Evolutionary conservation across 2,113 vertebrate genomes (phyloP), one percentile per base, ranked within the genome.

Genomic region (Rhineura floridana): DNA sequence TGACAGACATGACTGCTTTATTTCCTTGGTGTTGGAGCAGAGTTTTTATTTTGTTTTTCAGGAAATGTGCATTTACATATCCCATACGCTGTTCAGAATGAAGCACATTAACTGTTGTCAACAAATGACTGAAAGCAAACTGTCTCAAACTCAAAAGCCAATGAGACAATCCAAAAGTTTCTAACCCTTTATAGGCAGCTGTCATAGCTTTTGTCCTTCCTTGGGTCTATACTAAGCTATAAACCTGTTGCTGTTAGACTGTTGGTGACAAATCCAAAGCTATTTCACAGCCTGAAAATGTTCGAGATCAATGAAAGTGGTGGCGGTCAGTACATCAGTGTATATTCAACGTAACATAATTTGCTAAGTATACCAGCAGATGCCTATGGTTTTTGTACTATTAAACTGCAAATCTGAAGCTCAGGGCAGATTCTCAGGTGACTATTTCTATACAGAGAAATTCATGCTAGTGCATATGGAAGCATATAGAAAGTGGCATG

Each of bases 301-400:
- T 84, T 28, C 86, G 89, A 91, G 85, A 90, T 92, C 83, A 87
- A 19, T 70, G 55, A 25, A 90, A 92, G 84, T 93, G 15, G 19
- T 17, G 23, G 46, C 36, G 75, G 62, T 92, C 86, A 88, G 88
- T 93, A 90, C 92, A 84, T 90, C 80, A 83, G 87, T 30, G 55
- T 36, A 52, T 91, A 87, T 82, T 93, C 81, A 80, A 50, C 81
- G 86, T 93, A 90, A 90, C 91, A 91, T 95, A 92, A 87, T 93
- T 95, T 82, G 92, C 91, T 87, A 94, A 94, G 89, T 67, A 89
- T 92, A 67, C 62, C 87, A 93, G 90, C 87, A 92, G 93, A 89
- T 93, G 90, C 87, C 46, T 85, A 81, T 91, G 84, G n/a, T 79
- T 85, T 89, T 95, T 92, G 19, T 92, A 83, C 91, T 93, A 93